Evolutionary conservation across 2,797 vertebrate genomes (phyloP).

Genomic region (Dermochelys coriacea): DNA sequence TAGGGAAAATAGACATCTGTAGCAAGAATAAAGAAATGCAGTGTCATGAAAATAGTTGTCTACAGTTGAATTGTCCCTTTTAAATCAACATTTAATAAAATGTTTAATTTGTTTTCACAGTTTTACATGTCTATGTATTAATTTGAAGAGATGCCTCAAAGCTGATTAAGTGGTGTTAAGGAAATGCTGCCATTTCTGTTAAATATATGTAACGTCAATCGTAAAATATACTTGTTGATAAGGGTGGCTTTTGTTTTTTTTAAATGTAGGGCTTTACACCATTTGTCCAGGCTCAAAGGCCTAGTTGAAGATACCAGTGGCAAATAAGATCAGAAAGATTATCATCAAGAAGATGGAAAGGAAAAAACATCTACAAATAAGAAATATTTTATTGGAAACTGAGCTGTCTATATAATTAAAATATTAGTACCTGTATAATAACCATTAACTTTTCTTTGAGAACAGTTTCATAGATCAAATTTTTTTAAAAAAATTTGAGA

Average conservation of each 20-base stretch:
- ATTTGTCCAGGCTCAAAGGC: conserved; percentile 81
- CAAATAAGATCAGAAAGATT: conserved; percentile 40
- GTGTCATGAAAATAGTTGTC: not conserved
- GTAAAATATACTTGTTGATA: conserved; percentile 5
- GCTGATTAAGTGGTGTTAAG: not conserved
- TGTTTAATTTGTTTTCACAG: not conserved
- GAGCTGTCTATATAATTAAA: not conserved
- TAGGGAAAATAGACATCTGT: not conserved
- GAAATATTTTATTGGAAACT: not conserved
- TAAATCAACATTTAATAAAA: not conserved
- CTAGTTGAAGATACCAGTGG: conserved; percentile 79
- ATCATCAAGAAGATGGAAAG: conserved; percentile 44
- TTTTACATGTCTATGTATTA: not conserved
- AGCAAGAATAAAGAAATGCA: not conserved
- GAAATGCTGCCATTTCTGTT: not conserved
- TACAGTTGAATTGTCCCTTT: not conserved
- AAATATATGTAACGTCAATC: not conserved
- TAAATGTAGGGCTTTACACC: conserved; percentile 85
- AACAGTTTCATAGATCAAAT: not conserved
- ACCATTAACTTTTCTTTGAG: not conserved
- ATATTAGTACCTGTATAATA: not conserved
- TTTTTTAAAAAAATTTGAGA: not conserved
- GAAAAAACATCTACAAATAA: not conserved
- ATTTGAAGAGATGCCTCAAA: not conserved
- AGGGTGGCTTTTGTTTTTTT: conserved; percentile 34